Conservation (phyloP, 2,113 vertebrate species). For the Fulmarus glacialis region DNA sequence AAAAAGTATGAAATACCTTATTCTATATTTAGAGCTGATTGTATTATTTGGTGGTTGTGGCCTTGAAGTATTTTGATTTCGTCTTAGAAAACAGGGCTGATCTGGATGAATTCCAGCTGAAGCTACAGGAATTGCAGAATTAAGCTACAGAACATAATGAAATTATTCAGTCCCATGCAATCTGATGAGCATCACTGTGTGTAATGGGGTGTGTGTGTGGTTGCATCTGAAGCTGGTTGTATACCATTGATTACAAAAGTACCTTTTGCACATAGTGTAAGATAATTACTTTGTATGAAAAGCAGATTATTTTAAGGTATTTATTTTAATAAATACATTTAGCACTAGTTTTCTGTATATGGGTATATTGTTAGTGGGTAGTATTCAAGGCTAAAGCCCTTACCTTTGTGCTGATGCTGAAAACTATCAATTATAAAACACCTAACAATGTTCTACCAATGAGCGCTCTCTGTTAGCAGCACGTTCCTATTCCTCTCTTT, state of each 20-base stretch:
- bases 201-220: constrained; percentile 19
- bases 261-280: constrained; percentile 63
- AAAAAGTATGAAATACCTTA: constrained; percentile 39
- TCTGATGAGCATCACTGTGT: constrained; percentile 46
- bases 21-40: constrained; percentile 30
- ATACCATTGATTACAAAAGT: constrained; percentile 70
- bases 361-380: constrained; percentile 64
- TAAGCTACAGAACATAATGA: constrained; percentile 49
- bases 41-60: constrained; percentile 9
- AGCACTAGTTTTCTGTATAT: constrained; percentile 60
- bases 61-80: constrained; percentile 68
- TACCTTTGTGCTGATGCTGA: constrained; percentile 58
- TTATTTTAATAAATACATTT: constrained; percentile 67
- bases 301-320: constrained; percentile 58
- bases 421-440: constrained; percentile 70
- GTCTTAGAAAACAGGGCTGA: constrained; percentile 45
- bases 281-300: constrained; percentile 73
- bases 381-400: constrained; percentile 72
- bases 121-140: constrained; percentile 60
- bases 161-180: constrained; percentile 54
- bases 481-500: constrained; percentile 56
- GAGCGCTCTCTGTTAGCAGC: constrained; percentile 23
- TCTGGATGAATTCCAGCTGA: constrained; percentile 63
- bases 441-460: constrained; percentile 65
- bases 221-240: constrained; percentile 47